phyloP scores from a whole-genome alignment of 2,888 invertebrate genomes.

The Stenodera caucasica region DNA sequence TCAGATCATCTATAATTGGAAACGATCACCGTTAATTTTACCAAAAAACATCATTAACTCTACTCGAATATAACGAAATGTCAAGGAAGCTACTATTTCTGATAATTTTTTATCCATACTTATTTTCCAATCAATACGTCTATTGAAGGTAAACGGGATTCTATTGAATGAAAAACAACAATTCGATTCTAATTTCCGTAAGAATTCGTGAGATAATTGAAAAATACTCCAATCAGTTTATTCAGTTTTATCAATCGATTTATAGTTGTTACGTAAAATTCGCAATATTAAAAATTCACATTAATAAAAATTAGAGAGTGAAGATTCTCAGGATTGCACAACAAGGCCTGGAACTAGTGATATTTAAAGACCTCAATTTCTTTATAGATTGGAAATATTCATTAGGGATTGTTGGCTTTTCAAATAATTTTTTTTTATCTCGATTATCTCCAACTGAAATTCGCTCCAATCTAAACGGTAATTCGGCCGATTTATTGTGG shows the following conservation, averaged over 20 bases:
- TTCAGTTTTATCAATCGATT: conserved; percentile 1
- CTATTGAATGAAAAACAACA: not conserved
- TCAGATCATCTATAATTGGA: too few relatives aligned
- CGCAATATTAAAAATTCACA: conserved; percentile 22
- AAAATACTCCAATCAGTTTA: too few relatives aligned
- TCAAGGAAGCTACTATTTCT: not conserved
- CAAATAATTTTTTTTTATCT: not conserved
- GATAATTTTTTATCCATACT: not conserved
- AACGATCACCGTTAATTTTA: too few relatives aligned
- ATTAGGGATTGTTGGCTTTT: not conserved
- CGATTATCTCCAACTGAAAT: too few relatives aligned
- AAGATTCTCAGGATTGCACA: conserved; percentile 36
- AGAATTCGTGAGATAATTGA: not conserved
- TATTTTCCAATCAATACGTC: not conserved
- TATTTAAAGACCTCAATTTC: conserved; percentile 37
- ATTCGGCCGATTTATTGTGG: too few relatives aligned
- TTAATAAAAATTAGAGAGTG: conserved; percentile 25
- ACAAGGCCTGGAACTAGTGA: conserved; percentile 34
- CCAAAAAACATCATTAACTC: too few relatives aligned
- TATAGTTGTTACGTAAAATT: conserved; percentile 14
- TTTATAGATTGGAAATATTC: conserved; percentile 6
- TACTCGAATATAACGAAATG: not conserved
- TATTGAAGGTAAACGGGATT: not conserved
- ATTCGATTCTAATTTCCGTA: not conserved
- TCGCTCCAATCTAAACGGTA: too few relatives aligned